A percentile compares a stretch with the other conserved stretches of the same genome.
These are phyloP conservation scores for Stegodyphus mimosarum DNA, from an alignment of 1,140 invertebrate species.

Conservation along the genomic window DNA sequence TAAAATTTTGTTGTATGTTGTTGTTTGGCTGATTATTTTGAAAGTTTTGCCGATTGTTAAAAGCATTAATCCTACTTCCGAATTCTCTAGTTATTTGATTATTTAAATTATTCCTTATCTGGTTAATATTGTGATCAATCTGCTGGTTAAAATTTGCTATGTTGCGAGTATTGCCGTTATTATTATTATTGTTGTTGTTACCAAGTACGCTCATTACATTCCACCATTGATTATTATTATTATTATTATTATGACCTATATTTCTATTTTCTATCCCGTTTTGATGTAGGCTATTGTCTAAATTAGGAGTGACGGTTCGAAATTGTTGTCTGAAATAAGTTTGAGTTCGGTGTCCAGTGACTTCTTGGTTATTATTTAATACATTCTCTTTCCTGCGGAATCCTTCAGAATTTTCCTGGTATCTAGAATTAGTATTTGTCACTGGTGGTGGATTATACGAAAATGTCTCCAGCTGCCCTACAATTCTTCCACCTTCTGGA, in stretches of 20 bases:
- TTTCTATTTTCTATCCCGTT: too few species aligned
- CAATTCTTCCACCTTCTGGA: constrained; percentile 41
- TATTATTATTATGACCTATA: neutral
- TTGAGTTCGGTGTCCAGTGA: constrained; percentile 41
- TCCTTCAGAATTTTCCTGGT: constrained; percentile 39
- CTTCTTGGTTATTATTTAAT: constrained; percentile 37
- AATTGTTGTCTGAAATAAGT: constrained; percentile 37
- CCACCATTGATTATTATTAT: constrained; percentile 53
- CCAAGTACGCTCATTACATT: constrained; percentile 44
- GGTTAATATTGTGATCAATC: constrained; percentile 40
- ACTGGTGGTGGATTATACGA: constrained; percentile 38
- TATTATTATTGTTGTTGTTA: constrained; percentile 32
- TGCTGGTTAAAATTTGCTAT: neutral
- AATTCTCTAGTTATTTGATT: constrained; percentile 34
- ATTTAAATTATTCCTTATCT: constrained; percentile 24
- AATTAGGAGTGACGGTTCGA: constrained; percentile 43
- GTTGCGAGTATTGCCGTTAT: neutral
- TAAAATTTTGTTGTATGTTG: neutral
- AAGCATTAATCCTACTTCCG: constrained; percentile 23
- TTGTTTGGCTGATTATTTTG: constrained; percentile 5
- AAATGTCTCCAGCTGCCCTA: constrained; percentile 43
- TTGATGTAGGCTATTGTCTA: constrained; percentile 12
- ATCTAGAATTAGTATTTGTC: constrained; percentile 24
- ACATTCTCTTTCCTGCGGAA: constrained; percentile 32
- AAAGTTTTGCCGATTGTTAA: constrained; percentile 9